Percentiles rank a stretch among this genome's conserved stretches.
phyloP scores from a whole-genome alignment of 35 echinoderm and acorn worm species.

The Stichopus chloronotus region DNA sequence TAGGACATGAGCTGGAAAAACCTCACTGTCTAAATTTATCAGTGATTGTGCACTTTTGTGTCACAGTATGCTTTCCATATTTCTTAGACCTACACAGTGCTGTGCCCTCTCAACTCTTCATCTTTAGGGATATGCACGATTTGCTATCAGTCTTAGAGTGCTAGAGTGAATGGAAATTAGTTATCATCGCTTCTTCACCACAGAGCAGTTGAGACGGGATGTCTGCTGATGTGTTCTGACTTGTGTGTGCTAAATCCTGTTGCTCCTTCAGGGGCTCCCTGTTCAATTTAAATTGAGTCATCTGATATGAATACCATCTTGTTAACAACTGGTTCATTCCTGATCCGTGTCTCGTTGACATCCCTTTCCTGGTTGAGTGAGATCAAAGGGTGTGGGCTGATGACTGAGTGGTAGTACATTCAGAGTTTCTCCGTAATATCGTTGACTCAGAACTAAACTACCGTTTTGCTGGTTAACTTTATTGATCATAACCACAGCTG shows the following conservation, averaged over 20 bases:
- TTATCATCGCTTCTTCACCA: too few relatives aligned
- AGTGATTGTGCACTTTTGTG: too few relatives aligned
- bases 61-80: too few relatives aligned
- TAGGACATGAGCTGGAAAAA: too few relatives aligned
- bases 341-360: background rate
- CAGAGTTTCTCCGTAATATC: background rate
- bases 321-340: conserved; percentile 35
- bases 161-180: too few relatives aligned
- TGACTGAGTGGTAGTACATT: conserved; percentile 33
- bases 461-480: background rate
- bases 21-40: too few relatives aligned
- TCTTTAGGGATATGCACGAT: too few relatives aligned
- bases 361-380: conserved; percentile 1
- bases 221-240: too few relatives aligned
- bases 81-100: too few relatives aligned
- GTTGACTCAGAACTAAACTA: background rate
- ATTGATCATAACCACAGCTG: background rate
- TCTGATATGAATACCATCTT: conserved; percentile 22
- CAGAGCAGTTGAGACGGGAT: too few relatives aligned
- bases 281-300: conserved; percentile 48
- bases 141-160: too few relatives aligned
- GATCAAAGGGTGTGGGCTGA: conserved; percentile 27
- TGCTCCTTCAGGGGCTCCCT: background rate
- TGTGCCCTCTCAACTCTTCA: too few relatives aligned
- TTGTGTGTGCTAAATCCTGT: background rate